These are phyloP conservation scores for Eptesicus fuscus DNA, from an alignment of 2,113 vertebrate species.

Conservation along the genomic window DNA sequence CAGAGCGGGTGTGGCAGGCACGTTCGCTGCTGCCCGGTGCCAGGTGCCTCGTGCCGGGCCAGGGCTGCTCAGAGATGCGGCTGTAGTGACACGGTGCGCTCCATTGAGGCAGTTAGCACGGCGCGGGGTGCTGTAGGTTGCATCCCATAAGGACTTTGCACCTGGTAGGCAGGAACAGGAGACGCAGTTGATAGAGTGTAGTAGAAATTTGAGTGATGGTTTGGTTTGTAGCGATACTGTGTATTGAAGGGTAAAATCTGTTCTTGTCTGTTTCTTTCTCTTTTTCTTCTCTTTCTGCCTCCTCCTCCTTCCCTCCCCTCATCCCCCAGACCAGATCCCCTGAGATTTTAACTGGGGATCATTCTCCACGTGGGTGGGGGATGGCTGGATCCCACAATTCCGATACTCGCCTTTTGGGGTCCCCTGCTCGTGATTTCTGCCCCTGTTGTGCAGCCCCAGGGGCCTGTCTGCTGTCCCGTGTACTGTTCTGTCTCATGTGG, in stretches of 20 bases:
- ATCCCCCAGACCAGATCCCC: background rate
- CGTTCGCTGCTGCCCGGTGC: conserved; percentile 89
- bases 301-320: background rate
- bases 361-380: background rate
- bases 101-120: conserved; percentile 97
- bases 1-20: conserved; percentile 93
- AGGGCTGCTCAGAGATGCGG: conserved; percentile 95
- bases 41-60: conserved; percentile 97
- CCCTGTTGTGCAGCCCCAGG: background rate
- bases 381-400: background rate
- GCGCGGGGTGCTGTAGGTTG: conserved; percentile 80
- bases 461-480: no score
- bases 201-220: background rate
- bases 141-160: background rate
- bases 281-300: background rate
- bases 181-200: background rate
- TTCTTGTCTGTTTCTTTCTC: background rate
- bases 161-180: background rate
- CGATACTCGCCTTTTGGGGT: background rate
- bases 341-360: background rate
- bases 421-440: background rate
- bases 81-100: conserved; percentile 97
- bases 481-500: background rate
- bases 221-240: background rate
- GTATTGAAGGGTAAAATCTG: background rate